These are phyloP conservation scores for Magallana ariakensis DNA, from an alignment of 1,140 invertebrate genomes.

Conservation along the genomic window DNA sequence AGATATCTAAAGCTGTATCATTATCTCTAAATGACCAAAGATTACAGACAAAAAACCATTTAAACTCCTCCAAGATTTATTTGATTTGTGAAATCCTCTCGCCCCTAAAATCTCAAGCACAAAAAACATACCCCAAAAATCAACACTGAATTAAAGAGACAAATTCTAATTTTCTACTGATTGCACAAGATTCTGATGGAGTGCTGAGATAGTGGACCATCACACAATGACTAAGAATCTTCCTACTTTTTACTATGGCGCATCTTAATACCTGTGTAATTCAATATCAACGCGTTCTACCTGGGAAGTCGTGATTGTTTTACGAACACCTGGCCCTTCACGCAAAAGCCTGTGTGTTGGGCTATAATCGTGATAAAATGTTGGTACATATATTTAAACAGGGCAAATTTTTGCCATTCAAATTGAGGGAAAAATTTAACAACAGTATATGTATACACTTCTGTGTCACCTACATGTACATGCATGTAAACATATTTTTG, in stretches of 20 bases:
- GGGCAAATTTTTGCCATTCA: not conserved
- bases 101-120: slow-evolving; percentile 2
- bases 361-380: not conserved
- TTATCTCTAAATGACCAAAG: slow-evolving; percentile 1
- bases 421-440: not conserved
- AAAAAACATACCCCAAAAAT: not conserved
- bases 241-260: not conserved
- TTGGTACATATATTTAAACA: slow-evolving; percentile 1
- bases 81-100: slow-evolving; percentile 11
- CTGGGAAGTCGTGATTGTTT: slow-evolving; percentile 30
- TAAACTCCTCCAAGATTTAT: not conserved
- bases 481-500: not conserved
- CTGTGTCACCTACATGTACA: not conserved
- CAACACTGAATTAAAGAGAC: not conserved
- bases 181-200: slow-evolving; percentile 12
- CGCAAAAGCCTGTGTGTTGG: not conserved
- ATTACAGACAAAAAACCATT: not conserved
- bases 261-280: slow-evolving; percentile 15
- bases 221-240: not conserved
- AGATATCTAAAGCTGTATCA: not conserved
- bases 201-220: not conserved
- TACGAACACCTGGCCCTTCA: slow-evolving; percentile 22
- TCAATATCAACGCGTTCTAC: slow-evolving; percentile 14
- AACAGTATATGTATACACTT: not conserved
- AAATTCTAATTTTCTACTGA: slow-evolving; percentile 28